Evolutionary conservation across 2,888 invertebrate species (phyloP).

Genomic region (Steinernema scapterisci): DNA sequence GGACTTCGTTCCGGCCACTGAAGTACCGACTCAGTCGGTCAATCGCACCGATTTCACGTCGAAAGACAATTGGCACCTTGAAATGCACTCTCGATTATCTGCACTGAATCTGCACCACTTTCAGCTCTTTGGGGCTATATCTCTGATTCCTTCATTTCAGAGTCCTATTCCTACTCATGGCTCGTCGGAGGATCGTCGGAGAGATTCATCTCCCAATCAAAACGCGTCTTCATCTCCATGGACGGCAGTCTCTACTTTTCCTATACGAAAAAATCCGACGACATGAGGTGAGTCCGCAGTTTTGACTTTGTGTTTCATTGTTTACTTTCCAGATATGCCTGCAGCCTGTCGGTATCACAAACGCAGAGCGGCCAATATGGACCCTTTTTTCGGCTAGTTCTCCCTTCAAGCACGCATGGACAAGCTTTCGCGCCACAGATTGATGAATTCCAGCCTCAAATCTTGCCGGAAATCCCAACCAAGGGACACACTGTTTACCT

Average conservation of each 20-base stretch:
- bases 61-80: conserved; percentile 1
- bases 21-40: conserved; percentile 10
- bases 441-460: conserved; percentile 57
- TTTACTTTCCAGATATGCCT: conserved; percentile 56
- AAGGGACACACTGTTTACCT: conserved; percentile 59
- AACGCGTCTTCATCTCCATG: conserved; percentile 61
- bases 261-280: conserved; percentile 54
- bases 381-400: conserved; percentile 62
- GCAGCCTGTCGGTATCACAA: conserved; percentile 58
- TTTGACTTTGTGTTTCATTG: background rate
- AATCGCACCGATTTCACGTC: background rate
- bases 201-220: conserved; percentile 52
- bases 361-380: conserved; percentile 65
- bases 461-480: conserved; percentile 61
- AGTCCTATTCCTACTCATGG: conserved; percentile 64
- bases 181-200: conserved; percentile 52
- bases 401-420: conserved; percentile 43
- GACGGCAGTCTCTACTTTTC: conserved; percentile 66
- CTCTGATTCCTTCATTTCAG: background rate
- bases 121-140: background rate
- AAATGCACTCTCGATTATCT: background rate
- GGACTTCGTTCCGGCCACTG: background rate
- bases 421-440: conserved; percentile 54
- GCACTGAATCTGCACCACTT: too few species aligned
- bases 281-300: conserved; percentile 49